phyloP scores from a whole-genome alignment of 92 coral and sea anemone genomes.

The Chrysogorgia sp. region DNA sequence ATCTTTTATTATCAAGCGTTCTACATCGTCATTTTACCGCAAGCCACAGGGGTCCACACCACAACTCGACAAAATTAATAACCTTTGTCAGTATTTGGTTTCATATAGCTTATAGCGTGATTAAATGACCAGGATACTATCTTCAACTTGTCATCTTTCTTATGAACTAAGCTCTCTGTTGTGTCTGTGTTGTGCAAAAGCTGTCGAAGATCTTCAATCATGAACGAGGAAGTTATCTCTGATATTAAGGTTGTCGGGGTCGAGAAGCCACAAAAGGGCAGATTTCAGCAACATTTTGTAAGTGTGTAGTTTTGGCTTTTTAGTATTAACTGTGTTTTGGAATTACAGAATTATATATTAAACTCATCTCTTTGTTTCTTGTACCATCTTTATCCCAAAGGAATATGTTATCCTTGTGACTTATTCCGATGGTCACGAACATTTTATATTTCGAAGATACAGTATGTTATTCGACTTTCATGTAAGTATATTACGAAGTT shows the following conservation, averaged over 20 bases:
- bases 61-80: too few relatives aligned
- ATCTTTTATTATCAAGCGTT: too few relatives aligned
- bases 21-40: too few relatives aligned
- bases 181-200: not conserved
- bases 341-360: not conserved
- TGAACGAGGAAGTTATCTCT: not conserved
- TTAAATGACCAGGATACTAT: too few relatives aligned
- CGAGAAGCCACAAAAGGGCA: constrained; percentile 65
- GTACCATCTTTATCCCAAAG: constrained; percentile 36
- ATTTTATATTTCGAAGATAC: constrained; percentile 82
- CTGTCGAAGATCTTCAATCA: not conserved
- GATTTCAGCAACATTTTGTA: constrained; percentile 31
- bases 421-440: constrained; percentile 77
- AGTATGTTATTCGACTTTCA: constrained; percentile 95
- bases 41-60: too few relatives aligned
- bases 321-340: not conserved
- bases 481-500: constrained; percentile 53
- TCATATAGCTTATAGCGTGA: too few relatives aligned
- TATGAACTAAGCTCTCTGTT: not conserved
- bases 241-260: constrained; percentile 85
- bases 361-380: not conserved
- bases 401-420: constrained; percentile 77
- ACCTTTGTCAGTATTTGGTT: too few relatives aligned
- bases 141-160: not conserved
- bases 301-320: not conserved